Evolutionary conservation across 2,888 invertebrate genomes (phyloP), one percentile per base, ranked within the genome.

Genomic region (Teinopalpus imperialis): DNA sequence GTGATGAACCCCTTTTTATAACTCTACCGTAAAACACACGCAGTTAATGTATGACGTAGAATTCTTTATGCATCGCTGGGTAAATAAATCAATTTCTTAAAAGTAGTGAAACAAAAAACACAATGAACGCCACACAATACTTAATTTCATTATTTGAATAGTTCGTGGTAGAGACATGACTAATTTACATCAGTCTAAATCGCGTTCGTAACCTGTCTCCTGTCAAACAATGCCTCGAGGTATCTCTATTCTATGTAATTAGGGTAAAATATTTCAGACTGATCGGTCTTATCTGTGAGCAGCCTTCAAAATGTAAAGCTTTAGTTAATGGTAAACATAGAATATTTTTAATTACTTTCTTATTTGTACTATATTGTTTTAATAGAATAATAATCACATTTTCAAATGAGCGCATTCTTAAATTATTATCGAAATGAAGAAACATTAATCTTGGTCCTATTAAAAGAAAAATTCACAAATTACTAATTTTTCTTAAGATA

Each of bases 151-250:
- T 20, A 10, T 2, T 7, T 3, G 20, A 39, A 7, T 13, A 50
- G 61, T 51, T 56, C 52, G 40, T 66, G 59, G 68, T 72, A 60
- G 48, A 43, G 42, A 57, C 59, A 63, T 61, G 63, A 74, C 62
- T 77, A 77, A 78, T 76, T 74, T 74, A 58, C 42, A 49, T 53
- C 52, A 27, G 70, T 77, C 71, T 65, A 65, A 57, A 69, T 66
- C 64, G 69, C 80, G 77, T 76, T 79, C 68, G 58, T 63, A 58
- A 59, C 70, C 59, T 70, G 69, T 81, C 78, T 70, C 63, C 71
- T 76, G 81, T 78, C 82, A 78, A 73, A 65, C 57, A 52, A 52
- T 42, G 72, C 85, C 77, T 66, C 68, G 48, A 71, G 81, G 63
- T 52, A 54, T 55, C 54, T 57, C 56, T 61, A 66, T 69, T 63